Percentiles rank a stretch among this genome's conserved stretches.
Conservation (phyloP, 2,113 vertebrate species). For the Pedionomus torquatus region DNA sequence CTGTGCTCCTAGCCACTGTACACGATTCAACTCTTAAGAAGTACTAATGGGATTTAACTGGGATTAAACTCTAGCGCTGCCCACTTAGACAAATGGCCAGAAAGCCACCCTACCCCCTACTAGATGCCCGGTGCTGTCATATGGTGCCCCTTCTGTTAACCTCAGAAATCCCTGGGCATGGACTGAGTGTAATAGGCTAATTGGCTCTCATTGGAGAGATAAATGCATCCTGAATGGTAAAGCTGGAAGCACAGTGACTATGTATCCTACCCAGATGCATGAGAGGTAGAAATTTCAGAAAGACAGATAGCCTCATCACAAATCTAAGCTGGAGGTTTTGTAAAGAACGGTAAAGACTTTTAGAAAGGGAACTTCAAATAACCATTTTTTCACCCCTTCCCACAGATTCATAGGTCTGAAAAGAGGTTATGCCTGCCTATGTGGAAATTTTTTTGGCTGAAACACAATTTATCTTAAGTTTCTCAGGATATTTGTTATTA, state of each 20-base stretch:
- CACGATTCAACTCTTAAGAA: slow-evolving; percentile 52
- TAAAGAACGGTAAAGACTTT: neutral
- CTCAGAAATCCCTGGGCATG: slow-evolving; percentile 46
- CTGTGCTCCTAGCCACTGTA: slow-evolving; percentile 1
- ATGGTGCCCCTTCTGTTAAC: slow-evolving; percentile 43
- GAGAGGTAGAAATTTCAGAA: neutral
- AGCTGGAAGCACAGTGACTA: neutral
- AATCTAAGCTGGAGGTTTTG: neutral
- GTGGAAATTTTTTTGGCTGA: neutral
- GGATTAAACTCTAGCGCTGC: slow-evolving; percentile 51
- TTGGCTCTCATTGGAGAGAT: neutral
- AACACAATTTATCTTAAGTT: neutral
- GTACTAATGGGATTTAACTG: slow-evolving; percentile 59
- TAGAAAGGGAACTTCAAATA: neutral
- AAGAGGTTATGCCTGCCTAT: neutral
- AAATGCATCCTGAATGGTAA: neutral
- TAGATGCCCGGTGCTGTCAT: slow-evolving; percentile 6
- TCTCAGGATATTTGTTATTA: neutral
- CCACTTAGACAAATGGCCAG: slow-evolving; percentile 63
- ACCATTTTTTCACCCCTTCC: neutral
- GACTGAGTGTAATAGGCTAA: slow-evolving; percentile 41
- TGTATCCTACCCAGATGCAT: neutral
- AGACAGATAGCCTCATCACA: neutral
- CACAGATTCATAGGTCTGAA: neutral
- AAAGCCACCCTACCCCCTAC: slow-evolving; percentile 1